Percentiles rank a stretch among this genome's conserved stretches.
phyloP scores from a whole-genome alignment of 92 coral and sea anemone species.

The Ricordea florida region DNA sequence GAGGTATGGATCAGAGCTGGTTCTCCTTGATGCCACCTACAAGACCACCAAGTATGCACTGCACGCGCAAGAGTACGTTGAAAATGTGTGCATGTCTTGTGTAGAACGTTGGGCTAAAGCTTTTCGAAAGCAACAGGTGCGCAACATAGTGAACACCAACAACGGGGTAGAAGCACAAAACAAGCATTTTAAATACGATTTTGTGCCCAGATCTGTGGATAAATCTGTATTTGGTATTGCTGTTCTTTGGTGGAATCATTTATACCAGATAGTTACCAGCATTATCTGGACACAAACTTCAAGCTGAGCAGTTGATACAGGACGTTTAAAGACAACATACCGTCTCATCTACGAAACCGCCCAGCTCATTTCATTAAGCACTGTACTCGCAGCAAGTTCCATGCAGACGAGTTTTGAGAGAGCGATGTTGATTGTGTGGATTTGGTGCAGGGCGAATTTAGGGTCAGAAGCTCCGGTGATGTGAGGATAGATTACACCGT shows the following conservation, averaged over 20 bases:
- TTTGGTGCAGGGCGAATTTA: constrained; percentile 2
- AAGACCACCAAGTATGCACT: constrained; percentile 62
- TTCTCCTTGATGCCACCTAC: constrained; percentile 59
- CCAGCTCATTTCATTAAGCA: constrained; percentile 35
- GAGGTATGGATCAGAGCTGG: neutral
- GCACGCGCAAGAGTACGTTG: constrained; percentile 30
- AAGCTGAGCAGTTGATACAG: constrained; percentile 38
- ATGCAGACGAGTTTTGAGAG: constrained; percentile 18
- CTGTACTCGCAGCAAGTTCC: constrained; percentile 29
- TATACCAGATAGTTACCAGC: constrained; percentile 37
- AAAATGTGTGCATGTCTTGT: constrained; percentile 49
- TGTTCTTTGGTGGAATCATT: constrained; percentile 32
- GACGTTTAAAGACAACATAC: constrained; percentile 2
- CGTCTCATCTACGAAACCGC: constrained; percentile 15
- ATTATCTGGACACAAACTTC: constrained; percentile 33
- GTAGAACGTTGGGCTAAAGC: constrained; percentile 54
- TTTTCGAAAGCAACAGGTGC: constrained; percentile 49
- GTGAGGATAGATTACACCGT: neutral
- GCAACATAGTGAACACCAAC: constrained; percentile 62
- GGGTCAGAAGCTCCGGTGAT: constrained; percentile 10
- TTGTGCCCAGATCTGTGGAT: constrained; percentile 30
- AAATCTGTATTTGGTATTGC: constrained; percentile 43
- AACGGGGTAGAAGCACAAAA: constrained; percentile 77
- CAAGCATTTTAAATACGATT: constrained; percentile 35
- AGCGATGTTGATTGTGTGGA: constrained; percentile 39